Evolutionary conservation across 1,140 invertebrate genomes (phyloP), one percentile per base, ranked within the genome.

Genomic region (Diachasmimorpha longicaudata): DNA sequence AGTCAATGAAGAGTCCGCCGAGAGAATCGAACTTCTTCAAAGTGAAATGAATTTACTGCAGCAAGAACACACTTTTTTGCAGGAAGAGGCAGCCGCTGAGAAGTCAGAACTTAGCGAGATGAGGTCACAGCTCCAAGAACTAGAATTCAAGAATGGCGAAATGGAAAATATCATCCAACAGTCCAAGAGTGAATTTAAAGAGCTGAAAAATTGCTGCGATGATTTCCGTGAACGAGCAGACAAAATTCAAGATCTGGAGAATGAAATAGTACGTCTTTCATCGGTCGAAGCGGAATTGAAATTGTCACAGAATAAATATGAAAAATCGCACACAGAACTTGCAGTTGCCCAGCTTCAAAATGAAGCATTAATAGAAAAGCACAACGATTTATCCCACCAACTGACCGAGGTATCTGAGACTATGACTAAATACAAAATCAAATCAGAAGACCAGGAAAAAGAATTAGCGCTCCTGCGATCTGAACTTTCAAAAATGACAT

Each of bases 51-150:
- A 82, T 16, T 76, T 86, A 16, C 70, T 88, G 14, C 82, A 87
- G 36, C 89, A 91, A 68, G 88, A 90, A 78, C 86, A 90, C 66
- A 81, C 84, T 37, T 86, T 89, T 77, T 83, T 90, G 31, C 79
- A 82, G 23, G 81, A 87, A 69, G 79, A 73, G 21, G 21, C 85
- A 0, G 84, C 25, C n/a, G 44, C n/a, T 9, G 74, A 78, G 6
- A 79, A 79, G 72, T 84, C 81, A 46, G 89, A 90, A 81, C 87
- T 90, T 37, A 84, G 84, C 21, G 88, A 90, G 66, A 85, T 88
- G 69, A 87, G 86, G 72, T 85, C 89, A 80, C 86, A 81, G 80
- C 31, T 80, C 63, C 37, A 78, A 52, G 87, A 90, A 25, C 75
- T 90, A 4, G 83, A 83, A 39, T 87, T 83, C 83, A 90, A 87